Base-by-base conservation (phyloP, 1,140 invertebrate genomes). In the Eurosta solidaginis region DNA sequence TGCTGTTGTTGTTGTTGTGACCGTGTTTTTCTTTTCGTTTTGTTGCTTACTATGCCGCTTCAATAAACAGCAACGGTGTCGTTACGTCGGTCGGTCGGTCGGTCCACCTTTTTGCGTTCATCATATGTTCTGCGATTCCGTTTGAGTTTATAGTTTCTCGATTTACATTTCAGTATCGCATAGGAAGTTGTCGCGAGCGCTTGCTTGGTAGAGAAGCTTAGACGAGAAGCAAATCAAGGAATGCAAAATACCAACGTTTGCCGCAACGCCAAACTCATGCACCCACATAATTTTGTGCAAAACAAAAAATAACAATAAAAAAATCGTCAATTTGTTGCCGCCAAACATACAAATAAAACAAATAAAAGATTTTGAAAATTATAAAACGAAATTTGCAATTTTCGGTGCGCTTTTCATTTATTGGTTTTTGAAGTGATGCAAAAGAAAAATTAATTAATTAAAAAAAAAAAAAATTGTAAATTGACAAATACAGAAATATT, bases 141-240 rank as follows among this genome's bases (percentile, higher is more conserved):
- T 22, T 52, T 59, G 25, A 54, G 49, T 54, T 77, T n/a, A 52
- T 42, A 77, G 47, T 77, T 54, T 77, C 52, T 77, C 50, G 40
- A 42, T 54, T 54, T 59, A 33, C 17, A 42, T 63, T 68, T 73
- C 59, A 79, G 78, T 79, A 77, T 79, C 75, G 78, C 63, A 75
- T 77, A 75, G 75, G 78, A 76, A 77, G 78, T 79, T 77, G 74
- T 79, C 74, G 78, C 78, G 78, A 79, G 75, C 47, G 78, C 49
- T 79, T 79, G 78, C 25, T 45, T 79, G 3, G 50, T 33, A 59
- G 49, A 25, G 49, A 50, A 54, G 36, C 25, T 76, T 45, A 33
- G 22, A 36, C 50, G 36, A 42, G 49, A n/a, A 42, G 73, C 33
- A 40, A 36, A 68, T 36, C 36, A 14, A 42, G n/a, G 59, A 40